Conservation (phyloP, 2,797 vertebrate species). For the Uromys caudimaculatus region DNA sequence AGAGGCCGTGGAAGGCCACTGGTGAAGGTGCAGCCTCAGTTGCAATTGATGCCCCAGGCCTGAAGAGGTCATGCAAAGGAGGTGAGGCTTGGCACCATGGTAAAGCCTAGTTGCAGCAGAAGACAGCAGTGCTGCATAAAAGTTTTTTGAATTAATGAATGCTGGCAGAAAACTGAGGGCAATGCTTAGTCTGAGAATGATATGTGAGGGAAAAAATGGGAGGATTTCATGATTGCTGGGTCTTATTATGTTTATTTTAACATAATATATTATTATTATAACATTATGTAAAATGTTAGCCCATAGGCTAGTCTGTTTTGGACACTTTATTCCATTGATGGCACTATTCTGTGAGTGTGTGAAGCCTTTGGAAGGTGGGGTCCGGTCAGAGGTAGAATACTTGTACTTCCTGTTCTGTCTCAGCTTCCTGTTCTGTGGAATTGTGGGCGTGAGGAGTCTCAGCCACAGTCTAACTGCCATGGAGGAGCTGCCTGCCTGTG, state of each 20-base stretch:
- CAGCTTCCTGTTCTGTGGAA: not conserved
- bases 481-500: not conserved
- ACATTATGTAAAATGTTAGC: not conserved
- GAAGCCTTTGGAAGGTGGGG: not conserved
- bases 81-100: no score
- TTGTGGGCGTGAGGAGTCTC: not conserved
- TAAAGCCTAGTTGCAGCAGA: no score
- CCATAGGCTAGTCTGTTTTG: not conserved
- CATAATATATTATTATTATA: not conserved
- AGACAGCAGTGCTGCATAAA: no score
- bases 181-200: not conserved
- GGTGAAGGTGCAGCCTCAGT: no score
- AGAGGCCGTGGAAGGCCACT: no score
- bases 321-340: not conserved
- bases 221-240: not conserved
- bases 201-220: not conserved
- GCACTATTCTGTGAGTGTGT: not conserved
- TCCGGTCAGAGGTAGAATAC: not conserved
- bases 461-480: not conserved
- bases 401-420: not conserved
- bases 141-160: slow-evolving; percentile 18
- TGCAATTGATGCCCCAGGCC: no score
- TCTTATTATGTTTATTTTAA: not conserved
- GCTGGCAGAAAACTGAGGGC: not conserved
- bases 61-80: no score